Base-by-base conservation (phyloP, 2,888 invertebrate species). In the Odontomyia ornata region DNA sequence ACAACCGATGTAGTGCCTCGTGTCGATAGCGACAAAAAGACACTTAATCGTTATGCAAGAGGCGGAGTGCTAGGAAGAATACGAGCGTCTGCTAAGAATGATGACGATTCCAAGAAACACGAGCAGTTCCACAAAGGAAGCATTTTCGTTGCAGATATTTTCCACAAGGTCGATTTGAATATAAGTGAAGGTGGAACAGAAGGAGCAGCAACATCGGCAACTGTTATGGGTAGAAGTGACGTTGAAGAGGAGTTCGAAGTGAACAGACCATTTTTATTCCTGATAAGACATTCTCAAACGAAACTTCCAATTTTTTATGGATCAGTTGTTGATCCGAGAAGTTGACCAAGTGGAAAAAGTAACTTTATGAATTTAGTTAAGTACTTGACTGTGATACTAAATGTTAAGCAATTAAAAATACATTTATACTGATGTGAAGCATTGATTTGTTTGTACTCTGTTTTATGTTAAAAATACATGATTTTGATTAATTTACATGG, bases 261-360 rank as follows among this genome's bases (percentile, higher is more conserved):
- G 3, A 90, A 93, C 81, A 88, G 90, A 71, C 93, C 93, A 0
- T 93, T 93, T 83, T 82, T 92, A 52, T 89, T 93, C 81, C 89
- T 92, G 82, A 91, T 93, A 78, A 88, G 91, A 79, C 90, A 92
- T 81, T 89, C 91, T 80, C 84, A 88, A 4, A 89, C 91, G 3
- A 89, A 89, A 80, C 83, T 91, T 1, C 88, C 91, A 11, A 84
- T 92, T 75, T 93, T 93, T 83, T 92, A 91, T 89, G 93, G 92
- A 0, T 87, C 90, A 13, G 88, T 92, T 2, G 89, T 89, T 79
- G 86, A 86, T 75, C 92, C 92, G 18, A 69, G 47, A 25, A 69
- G 69, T 5, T 69, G 27, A 69, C 46, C 15, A 1, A 13, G n/a
- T 15, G 15, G n/a, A n/a, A 11, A 30, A 23, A 23, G 4, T 65